A percentile compares a stretch with the other conserved stretches of the same genome.
These are phyloP conservation scores for Nylanderia fulva DNA, from an alignment of 1,140 invertebrate species.

Conservation along the genomic window DNA sequence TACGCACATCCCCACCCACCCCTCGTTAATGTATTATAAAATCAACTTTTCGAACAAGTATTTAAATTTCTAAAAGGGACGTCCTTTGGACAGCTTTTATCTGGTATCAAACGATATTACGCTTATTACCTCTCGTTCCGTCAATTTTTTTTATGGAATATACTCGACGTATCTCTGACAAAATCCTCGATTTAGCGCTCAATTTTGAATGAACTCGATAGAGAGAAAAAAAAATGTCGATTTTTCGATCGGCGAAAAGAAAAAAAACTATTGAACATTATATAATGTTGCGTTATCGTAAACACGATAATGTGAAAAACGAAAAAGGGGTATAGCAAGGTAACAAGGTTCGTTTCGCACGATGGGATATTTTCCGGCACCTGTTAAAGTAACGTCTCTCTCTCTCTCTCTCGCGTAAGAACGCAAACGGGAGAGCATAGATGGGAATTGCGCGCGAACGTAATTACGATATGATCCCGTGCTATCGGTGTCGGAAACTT, in stretches of 20 bases:
- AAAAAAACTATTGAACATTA: neutral
- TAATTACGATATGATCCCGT: conserved; percentile 15
- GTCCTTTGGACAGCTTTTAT: neutral
- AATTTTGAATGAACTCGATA: too few species aligned
- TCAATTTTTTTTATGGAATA: too few species aligned
- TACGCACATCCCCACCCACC: too few species aligned
- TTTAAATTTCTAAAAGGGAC: conserved; percentile 2
- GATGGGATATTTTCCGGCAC: neutral
- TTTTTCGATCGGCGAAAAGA: neutral
- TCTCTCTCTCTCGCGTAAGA: neutral
- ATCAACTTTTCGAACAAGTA: neutral
- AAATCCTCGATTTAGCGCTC: neutral
- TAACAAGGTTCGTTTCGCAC: neutral
- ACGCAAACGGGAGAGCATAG: neutral
- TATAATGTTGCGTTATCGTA: neutral
- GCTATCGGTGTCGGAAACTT: conserved; percentile 51
- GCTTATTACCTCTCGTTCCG: too few species aligned
- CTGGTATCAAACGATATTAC: conserved; percentile 24
- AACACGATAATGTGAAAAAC: neutral
- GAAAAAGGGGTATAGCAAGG: too few species aligned
- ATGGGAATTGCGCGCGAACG: conserved; percentile 29
- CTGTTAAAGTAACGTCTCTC: conserved; percentile 5
- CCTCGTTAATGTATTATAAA: neutral
- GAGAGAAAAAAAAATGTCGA: neutral
- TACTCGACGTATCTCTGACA: too few species aligned